Evolutionary conservation across 2,888 invertebrate species (phyloP).

Genomic region (Mythimna ferrago): DNA sequence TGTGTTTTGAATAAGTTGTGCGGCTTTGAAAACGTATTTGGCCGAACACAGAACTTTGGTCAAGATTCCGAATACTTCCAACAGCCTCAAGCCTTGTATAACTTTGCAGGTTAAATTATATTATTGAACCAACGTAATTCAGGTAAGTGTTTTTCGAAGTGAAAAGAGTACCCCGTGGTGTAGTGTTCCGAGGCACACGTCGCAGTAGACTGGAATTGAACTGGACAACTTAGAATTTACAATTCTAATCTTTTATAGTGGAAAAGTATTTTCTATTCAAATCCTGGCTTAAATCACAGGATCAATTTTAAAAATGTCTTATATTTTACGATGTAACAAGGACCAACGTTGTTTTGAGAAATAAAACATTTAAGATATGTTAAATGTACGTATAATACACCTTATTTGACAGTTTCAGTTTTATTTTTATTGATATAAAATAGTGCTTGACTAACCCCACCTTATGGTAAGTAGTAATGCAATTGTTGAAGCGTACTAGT

Average conservation of each 20-base stretch:
- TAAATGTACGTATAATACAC: too few species aligned
- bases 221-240: conserved; percentile 14
- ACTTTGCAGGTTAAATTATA: conserved; percentile 41
- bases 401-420: too few species aligned
- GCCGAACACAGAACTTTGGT: conserved; percentile 46
- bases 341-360: background rate
- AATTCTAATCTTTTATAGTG: conserved; percentile 24
- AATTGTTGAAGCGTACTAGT: too few species aligned
- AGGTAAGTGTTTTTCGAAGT: conserved; percentile 29
- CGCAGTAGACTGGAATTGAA: conserved; percentile 8
- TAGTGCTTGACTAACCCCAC: too few species aligned
- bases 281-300: background rate
- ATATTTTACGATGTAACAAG: background rate
- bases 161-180: conserved; percentile 14
- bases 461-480: too few species aligned
- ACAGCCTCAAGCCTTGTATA: conserved; percentile 33
- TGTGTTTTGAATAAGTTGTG: conserved; percentile 62
- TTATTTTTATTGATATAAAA: too few species aligned
- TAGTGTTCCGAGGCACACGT: background rate
- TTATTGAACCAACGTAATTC: conserved; percentile 42
- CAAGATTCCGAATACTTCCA: conserved; percentile 35
- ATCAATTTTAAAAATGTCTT: background rate
- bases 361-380: background rate
- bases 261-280: conserved; percentile 20
- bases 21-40: conserved; percentile 41